Conservation (phyloP, 53 echinoderm and acorn worm species). For the Arbacia lixula region DNA sequence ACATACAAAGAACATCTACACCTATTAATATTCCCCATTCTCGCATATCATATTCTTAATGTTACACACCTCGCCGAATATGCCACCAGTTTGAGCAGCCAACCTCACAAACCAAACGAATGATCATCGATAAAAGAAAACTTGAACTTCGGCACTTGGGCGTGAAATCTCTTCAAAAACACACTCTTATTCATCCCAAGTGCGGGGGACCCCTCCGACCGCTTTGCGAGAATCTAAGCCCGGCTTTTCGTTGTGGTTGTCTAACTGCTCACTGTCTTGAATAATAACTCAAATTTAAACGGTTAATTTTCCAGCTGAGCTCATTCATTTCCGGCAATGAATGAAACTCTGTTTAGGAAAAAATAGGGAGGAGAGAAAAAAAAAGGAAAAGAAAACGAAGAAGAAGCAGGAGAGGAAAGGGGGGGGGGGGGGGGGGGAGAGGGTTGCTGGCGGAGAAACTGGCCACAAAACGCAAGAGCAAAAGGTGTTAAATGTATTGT, state of each 20-base stretch:
- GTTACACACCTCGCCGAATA: too few relatives aligned
- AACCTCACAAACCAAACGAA: too few relatives aligned
- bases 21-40: too few relatives aligned
- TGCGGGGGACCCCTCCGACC: too few relatives aligned
- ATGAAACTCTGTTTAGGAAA: constrained; percentile 17
- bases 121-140: background rate
- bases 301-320: constrained; percentile 34
- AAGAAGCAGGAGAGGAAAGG: too few relatives aligned
- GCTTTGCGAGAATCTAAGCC: background rate
- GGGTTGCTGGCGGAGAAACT: constrained; percentile 28
- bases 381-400: too few relatives aligned
- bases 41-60: too few relatives aligned
- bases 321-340: constrained; percentile 50
- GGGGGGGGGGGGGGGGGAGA: too few relatives aligned
- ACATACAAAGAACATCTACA: too few relatives aligned
- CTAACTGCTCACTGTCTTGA: constrained; percentile 33
- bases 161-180: constrained; percentile 33
- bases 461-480: constrained; percentile 8
- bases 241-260: constrained; percentile 25
- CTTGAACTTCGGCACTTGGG: constrained; percentile 27
- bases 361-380: too few relatives aligned
- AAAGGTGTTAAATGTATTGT: constrained; percentile 46
- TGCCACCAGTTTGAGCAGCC: too few relatives aligned
- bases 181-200: constrained; percentile 14
- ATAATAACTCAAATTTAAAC: constrained; percentile 31